Conservation (phyloP, 2,113 vertebrate species). For the Sterna hirundo region DNA sequence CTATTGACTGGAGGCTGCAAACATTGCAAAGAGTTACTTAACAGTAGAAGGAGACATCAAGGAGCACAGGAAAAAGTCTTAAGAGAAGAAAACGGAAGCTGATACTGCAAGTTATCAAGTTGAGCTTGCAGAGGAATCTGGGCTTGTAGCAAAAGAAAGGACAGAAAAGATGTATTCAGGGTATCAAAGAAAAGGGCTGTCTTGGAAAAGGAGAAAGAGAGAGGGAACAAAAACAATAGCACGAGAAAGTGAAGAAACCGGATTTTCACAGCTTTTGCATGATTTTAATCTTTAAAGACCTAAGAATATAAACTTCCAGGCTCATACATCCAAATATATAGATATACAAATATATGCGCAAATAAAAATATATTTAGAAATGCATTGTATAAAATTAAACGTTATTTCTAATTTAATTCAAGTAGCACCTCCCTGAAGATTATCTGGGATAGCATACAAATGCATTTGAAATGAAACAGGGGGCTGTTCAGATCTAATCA, state of each 20-base stretch:
- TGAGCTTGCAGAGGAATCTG: not conserved
- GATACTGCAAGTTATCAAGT: not conserved
- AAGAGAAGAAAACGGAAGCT: not conserved
- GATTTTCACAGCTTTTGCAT: not conserved
- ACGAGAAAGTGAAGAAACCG: not conserved
- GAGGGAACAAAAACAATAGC: not conserved
- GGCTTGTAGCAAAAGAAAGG: not conserved
- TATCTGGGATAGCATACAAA: not conserved
- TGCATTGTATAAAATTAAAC: not conserved
- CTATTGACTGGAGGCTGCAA: not conserved
- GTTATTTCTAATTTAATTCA: not conserved
- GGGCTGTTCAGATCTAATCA: not conserved
- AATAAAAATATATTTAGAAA: not conserved
- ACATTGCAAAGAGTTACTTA: not conserved
- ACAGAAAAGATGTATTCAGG: not conserved
- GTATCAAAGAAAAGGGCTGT: not conserved
- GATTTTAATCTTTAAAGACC: not conserved
- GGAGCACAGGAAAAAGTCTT: not conserved
- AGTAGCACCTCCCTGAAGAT: not conserved
- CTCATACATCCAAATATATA: not conserved
- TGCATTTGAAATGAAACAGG: not conserved
- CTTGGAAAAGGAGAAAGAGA: not conserved
- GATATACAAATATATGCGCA: not conserved
- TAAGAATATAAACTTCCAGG: not conserved
- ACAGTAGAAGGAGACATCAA: not conserved